Conservation (phyloP, 2,113 vertebrate genomes). For the Baryphthengus martii region DNA sequence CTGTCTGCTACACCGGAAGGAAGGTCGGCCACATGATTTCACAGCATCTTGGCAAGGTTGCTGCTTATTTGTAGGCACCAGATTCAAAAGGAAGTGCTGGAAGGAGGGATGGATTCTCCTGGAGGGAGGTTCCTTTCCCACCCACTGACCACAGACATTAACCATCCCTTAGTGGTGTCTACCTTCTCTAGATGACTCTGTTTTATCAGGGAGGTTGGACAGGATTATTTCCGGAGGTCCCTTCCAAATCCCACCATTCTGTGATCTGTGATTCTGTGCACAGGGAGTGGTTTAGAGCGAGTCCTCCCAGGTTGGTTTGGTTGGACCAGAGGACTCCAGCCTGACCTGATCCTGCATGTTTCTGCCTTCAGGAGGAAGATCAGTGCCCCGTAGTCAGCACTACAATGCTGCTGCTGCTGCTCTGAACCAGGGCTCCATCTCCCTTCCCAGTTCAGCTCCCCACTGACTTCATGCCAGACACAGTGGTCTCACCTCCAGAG, state of each 20-base stretch:
- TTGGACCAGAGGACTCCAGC: neutral
- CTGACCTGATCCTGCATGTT: neutral
- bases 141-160: too few species aligned
- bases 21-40: neutral
- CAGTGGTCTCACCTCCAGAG: neutral
- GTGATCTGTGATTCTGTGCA: neutral
- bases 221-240: neutral
- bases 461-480: neutral
- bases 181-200: neutral
- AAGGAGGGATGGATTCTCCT: neutral
- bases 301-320: neutral
- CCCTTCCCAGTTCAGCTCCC: neutral
- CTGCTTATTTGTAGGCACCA: rapidly evolving
- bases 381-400: neutral
- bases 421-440: neutral
- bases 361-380: neutral
- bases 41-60: too few species aligned
- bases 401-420: neutral
- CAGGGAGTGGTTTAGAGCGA: neutral
- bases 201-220: neutral
- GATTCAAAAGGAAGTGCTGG: neutral
- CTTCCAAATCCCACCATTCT: neutral
- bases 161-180: too few species aligned
- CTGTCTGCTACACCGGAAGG: neutral
- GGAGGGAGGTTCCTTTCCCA: neutral